Base-by-base conservation (phyloP, 2,113 vertebrate species). In the Lota lota region DNA sequence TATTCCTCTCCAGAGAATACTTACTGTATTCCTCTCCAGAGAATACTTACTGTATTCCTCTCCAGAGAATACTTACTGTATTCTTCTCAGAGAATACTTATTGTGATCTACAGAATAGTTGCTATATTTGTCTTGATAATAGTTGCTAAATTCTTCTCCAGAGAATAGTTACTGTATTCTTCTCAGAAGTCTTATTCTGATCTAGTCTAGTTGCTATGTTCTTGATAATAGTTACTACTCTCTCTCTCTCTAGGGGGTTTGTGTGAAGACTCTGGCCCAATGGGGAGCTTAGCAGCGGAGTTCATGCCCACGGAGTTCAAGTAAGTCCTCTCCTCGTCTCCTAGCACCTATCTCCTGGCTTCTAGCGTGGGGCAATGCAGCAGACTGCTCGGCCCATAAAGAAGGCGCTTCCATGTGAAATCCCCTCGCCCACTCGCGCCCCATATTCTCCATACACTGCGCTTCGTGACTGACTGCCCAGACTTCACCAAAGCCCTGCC, bases 241-340 rank as follows among this genome's bases (percentile, higher is more conserved):
- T 68, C 5, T 68, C 5, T 72, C 64, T 71, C 72, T 75, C 33
- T 79, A 95, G 94, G 88, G 65, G 80, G 83, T 24, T 70, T 93
- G 20, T 72, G 87, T 69, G 91, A 92, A 64, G 85, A 79, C 17
- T 53, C 79, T 0, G 80, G 86, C 8, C 61, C 93, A 0, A 77
- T 89, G 14, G 94, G 92, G 36, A 97, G 93, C 79, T 87, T 97
- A 21, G 95, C 95, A 3, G 92, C 94, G 0, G 95, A 97, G 80
- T 96, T 96, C 59, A 89, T 97, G 73, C 95, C 95, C 2, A 89
- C 94, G 0, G 95, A 96, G 83, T 91, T 97, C 74, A 95, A 89
- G 95, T 97, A 87, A 40, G 89, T 67, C 53, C n/a, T 47, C 10
- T 47, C 40, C 40, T 47, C 12, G 10, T 12, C 40, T 20, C 57